phyloP scores from a whole-genome alignment of 2,113 vertebrate genomes.

The Rhizomys pruinosus region DNA sequence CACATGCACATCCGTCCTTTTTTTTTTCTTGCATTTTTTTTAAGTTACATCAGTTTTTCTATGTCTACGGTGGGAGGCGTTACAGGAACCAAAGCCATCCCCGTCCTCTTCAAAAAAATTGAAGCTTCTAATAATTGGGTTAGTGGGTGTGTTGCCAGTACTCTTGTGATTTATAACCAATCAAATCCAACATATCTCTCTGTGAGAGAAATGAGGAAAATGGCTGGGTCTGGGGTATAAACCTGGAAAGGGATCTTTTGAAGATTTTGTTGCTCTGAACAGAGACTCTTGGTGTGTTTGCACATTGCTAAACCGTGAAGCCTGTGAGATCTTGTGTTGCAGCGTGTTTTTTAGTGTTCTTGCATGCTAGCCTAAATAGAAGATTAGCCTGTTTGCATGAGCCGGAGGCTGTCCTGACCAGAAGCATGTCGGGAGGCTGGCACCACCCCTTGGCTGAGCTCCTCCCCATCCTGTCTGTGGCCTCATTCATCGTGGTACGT shows the following conservation, averaged over 20 bases:
- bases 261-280: neutral
- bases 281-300: neutral
- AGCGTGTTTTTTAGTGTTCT: conserved; percentile 87
- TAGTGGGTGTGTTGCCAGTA: neutral
- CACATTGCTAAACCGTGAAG: conserved; percentile 73
- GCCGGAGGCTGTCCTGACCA: conserved; percentile 81
- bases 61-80: neutral
- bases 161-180: too few relatives aligned
- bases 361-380: conserved; percentile 93
- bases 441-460: conserved; percentile 85
- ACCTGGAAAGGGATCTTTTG: neutral
- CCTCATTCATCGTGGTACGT: conserved; percentile 90
- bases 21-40: too few relatives aligned
- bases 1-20: neutral
- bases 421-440: conserved; percentile 86
- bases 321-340: conserved; percentile 90
- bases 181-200: neutral
- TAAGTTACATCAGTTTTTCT: too few relatives aligned
- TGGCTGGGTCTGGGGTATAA: rapidly evolving
- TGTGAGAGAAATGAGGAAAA: neutral
- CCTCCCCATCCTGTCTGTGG: conserved; percentile 84
- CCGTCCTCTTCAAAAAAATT: neutral
- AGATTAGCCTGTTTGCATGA: conserved; percentile 94
- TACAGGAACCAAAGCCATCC: neutral
- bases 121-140: neutral